A percentile compares a stretch with the other conserved stretches of the same genome.
phyloP scores from a whole-genome alignment of 2,888 invertebrate species.

The Amblyjoppa fuscipennis region DNA sequence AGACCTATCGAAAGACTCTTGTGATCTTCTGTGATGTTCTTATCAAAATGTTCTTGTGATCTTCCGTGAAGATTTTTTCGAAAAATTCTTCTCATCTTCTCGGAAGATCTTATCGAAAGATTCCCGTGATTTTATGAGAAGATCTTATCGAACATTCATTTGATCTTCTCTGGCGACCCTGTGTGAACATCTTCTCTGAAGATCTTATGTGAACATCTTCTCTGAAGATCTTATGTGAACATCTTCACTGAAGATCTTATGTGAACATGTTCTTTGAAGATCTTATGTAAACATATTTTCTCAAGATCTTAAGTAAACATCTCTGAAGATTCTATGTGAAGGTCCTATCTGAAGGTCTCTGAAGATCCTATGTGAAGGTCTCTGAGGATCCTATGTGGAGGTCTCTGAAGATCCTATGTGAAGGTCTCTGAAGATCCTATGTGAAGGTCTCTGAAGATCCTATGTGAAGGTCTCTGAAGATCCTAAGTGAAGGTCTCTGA shows the following conservation, averaged over 20 bases:
- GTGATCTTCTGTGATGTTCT: not conserved
- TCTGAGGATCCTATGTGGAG: not conserved
- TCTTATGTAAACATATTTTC: not conserved
- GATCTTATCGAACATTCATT: not conserved
- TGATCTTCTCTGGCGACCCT: not conserved
- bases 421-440: not conserved
- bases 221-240: too few relatives aligned
- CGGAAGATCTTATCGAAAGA: not conserved
- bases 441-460: not conserved
- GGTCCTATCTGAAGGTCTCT: not conserved
- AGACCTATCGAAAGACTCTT: not conserved
- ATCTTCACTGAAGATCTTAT: too few relatives aligned
- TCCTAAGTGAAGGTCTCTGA: not conserved
- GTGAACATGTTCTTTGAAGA: too few relatives aligned
- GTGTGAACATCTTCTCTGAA: too few relatives aligned
- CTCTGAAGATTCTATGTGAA: not conserved
- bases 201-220: not conserved
- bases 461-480: not conserved
- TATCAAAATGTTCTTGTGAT: not conserved
- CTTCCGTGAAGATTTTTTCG: not conserved
- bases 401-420: not conserved
- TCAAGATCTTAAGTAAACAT: not conserved
- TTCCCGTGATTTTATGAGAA: not conserved
- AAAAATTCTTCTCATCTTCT: not conserved
- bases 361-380: not conserved